Conservation (phyloP, 2,888 invertebrate genomes). For the Muscina levida region DNA sequence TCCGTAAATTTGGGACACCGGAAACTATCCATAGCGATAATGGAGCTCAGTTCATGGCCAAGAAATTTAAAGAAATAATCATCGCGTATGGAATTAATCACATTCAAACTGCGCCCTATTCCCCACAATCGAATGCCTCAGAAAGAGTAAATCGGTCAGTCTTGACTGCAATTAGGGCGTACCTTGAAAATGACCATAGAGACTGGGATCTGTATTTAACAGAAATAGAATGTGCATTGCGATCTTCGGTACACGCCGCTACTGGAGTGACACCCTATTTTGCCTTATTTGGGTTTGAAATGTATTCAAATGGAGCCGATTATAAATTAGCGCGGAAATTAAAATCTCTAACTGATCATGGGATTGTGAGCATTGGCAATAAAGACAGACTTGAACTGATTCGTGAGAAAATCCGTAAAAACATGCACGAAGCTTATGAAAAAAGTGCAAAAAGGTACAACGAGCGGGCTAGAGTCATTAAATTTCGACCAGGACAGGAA, state of each 20-base stretch:
- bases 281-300: constrained; percentile 36
- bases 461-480: too few relatives aligned
- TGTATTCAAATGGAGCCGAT: constrained; percentile 30
- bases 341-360: neutral
- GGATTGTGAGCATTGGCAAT: too few relatives aligned
- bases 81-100: neutral
- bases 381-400: too few relatives aligned
- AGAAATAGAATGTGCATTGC: too few relatives aligned
- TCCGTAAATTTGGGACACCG: neutral
- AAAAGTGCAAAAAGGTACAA: too few relatives aligned
- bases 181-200: neutral
- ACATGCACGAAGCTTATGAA: too few relatives aligned
- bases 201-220: neutral
- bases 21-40: neutral
- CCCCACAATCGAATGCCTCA: neutral
- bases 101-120: neutral
- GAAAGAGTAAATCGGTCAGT: neutral
- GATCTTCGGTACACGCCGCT: too few relatives aligned
- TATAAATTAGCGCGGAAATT: constrained; percentile 42
- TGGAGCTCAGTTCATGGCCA: neutral
- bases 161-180: neutral
- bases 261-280: constrained; percentile 41
- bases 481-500: too few relatives aligned
- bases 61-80: neutral
- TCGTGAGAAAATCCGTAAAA: too few relatives aligned